Conservation (phyloP, 2,797 vertebrate genomes). For the Labeo calbasu region DNA sequence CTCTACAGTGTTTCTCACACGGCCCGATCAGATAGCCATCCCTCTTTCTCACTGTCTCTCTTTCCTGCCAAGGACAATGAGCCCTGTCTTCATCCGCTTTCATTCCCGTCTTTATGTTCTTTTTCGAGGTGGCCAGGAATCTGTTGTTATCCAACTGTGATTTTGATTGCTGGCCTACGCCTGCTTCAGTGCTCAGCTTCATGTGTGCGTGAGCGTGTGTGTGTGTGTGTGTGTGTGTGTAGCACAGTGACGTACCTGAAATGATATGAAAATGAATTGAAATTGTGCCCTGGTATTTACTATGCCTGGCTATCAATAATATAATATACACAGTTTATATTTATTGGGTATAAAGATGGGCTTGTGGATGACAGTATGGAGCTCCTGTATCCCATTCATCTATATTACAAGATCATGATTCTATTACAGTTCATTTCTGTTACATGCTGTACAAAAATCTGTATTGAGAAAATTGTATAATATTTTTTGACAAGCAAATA, state of each 20-base stretch:
- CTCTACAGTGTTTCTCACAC: conserved; percentile 69
- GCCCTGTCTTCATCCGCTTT: conserved; percentile 69
- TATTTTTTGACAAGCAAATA: conserved; percentile 79
- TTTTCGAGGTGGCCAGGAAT: conserved; percentile 62
- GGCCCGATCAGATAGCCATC: conserved; percentile 70
- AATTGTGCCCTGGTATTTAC: conserved; percentile 71
- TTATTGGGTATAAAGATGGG: conserved; percentile 75
- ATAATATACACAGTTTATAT: conserved; percentile 82
- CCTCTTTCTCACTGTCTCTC: conserved; percentile 47
- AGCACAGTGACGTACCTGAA: conserved; percentile 74
- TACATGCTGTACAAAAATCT: conserved; percentile 81
- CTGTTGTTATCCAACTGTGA: conserved; percentile 74
- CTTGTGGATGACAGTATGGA: conserved; percentile 58
- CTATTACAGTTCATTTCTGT: conserved; percentile 72
- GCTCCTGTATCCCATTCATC: conserved; percentile 64
- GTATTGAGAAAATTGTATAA: conserved; percentile 82
- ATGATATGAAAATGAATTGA: conserved; percentile 73
- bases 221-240: conserved; percentile 51
- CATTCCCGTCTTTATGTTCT: conserved; percentile 63
- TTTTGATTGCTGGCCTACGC: conserved; percentile 71
- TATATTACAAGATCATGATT: conserved; percentile 69
- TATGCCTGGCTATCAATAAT: conserved; percentile 74
- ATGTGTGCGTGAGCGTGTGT: conserved; percentile 48
- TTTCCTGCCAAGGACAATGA: conserved; percentile 71
- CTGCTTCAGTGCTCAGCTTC: conserved; percentile 75